phyloP scores from a whole-genome alignment of 2,888 invertebrate species.

The Leucoptera coffeella region DNA sequence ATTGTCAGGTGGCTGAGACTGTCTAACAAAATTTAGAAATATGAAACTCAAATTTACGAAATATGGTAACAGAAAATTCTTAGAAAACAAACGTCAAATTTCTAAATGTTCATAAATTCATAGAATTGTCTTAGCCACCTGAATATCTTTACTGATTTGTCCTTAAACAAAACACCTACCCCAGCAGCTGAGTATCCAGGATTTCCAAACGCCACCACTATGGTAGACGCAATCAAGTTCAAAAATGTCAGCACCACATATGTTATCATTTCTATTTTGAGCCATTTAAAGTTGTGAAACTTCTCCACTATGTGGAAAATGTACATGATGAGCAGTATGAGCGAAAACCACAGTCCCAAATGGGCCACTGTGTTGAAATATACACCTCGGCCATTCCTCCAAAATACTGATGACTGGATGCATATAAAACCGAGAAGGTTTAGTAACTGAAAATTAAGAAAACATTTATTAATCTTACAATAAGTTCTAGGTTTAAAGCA shows the following conservation, averaged over 20 bases:
- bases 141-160: too few species aligned
- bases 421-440: slow-evolving; percentile 75
- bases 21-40: too few species aligned
- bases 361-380: slow-evolving; percentile 75
- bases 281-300: slow-evolving; percentile 76
- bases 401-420: slow-evolving; percentile 58
- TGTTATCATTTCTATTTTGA: slow-evolving; percentile 73
- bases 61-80: too few species aligned
- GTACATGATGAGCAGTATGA: slow-evolving; percentile 65
- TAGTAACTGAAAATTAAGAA: slow-evolving; percentile 52
- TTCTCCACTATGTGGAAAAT: slow-evolving; percentile 79
- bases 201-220: slow-evolving; percentile 59
- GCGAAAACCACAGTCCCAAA: slow-evolving; percentile 73
- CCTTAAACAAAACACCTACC: too few species aligned
- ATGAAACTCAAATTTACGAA: too few species aligned
- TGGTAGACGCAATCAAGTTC: slow-evolving; percentile 69
- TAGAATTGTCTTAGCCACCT: too few species aligned
- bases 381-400: slow-evolving; percentile 58
- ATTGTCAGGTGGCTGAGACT: too few species aligned
- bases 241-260: slow-evolving; percentile 63
- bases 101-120: too few species aligned
- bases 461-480: too few species aligned
- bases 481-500: too few species aligned
- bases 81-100: too few species aligned
- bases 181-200: slow-evolving; percentile 67